Conservation (phyloP, 2,888 invertebrate genomes). For the Aporophyla nigra region DNA sequence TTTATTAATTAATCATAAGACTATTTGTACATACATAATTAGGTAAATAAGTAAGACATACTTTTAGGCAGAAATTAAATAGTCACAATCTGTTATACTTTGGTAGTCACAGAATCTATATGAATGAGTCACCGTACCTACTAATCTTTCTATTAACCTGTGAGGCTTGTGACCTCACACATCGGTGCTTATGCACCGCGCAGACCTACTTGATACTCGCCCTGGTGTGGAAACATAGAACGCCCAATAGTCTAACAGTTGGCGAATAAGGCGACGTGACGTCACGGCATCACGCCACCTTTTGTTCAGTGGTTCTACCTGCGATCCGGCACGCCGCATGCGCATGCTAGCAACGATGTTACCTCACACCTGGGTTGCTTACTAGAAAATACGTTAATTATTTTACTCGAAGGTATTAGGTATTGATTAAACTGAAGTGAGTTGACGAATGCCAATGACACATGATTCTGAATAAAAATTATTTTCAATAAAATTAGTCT, state of each 20-base stretch:
- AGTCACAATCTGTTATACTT: constrained; percentile 9
- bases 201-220: constrained; percentile 63
- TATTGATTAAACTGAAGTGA: constrained; percentile 10
- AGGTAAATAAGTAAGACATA: constrained; percentile 6
- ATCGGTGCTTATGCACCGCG: constrained; percentile 62
- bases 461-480: constrained; percentile 11
- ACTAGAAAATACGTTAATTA: constrained; percentile 25
- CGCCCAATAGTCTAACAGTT: constrained; percentile 82
- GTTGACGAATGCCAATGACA: constrained; percentile 21
- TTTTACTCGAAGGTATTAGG: constrained; percentile 14
- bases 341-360: constrained; percentile 67
- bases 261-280: constrained; percentile 88
- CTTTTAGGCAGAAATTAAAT: constrained; percentile 16
- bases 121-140: constrained; percentile 56
- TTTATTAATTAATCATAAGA: constrained; percentile 13
- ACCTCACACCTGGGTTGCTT: constrained; percentile 60
- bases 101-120: constrained; percentile 20
- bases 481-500: constrained; percentile 11
- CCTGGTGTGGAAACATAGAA: constrained; percentile 72
- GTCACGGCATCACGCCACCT: constrained; percentile 91
- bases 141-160: constrained; percentile 53
- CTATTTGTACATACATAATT: background rate
- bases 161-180: constrained; percentile 68
- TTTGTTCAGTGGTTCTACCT: constrained; percentile 85
- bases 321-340: constrained; percentile 84